Evolutionary conservation across 2,113 vertebrate genomes (phyloP).

Genomic region (Chaetodon auriga): DNA sequence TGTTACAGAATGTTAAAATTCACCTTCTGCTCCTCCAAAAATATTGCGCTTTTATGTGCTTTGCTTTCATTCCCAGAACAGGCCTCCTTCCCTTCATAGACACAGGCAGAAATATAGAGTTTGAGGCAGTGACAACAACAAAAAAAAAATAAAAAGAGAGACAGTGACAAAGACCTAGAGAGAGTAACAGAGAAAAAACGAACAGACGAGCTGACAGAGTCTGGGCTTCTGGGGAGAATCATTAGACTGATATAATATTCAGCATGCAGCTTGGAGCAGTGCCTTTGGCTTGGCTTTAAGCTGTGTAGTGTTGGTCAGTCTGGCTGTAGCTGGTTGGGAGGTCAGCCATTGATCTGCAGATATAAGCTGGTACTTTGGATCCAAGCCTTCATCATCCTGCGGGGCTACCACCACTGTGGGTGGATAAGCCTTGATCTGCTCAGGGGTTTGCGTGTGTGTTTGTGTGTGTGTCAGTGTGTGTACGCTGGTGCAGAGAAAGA

Average conservation of each 20-base stretch:
- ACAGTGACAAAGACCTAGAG: conserved; percentile 49
- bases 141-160: neutral
- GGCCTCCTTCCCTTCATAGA: conserved; percentile 26
- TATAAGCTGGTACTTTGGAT: conserved; percentile 78
- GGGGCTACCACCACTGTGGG: conserved; percentile 65
- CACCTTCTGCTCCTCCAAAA: conserved; percentile 38
- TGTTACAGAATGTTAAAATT: conserved; percentile 41
- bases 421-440: conserved; percentile 82
- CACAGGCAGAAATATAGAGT: conserved; percentile 33
- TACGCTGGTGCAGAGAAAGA: conserved; percentile 19
- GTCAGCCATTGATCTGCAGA: conserved; percentile 80
- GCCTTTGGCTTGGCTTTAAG: conserved; percentile 64
- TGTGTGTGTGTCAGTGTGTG: neutral
- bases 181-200: conserved; percentile 8
- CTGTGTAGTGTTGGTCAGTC: conserved; percentile 67
- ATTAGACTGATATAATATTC: conserved; percentile 72
- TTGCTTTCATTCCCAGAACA: conserved; percentile 40
- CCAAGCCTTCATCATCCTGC: conserved; percentile 76
- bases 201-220: conserved; percentile 48
- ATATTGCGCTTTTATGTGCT: conserved; percentile 42
- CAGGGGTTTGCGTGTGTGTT: conserved; percentile 43
- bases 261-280: conserved; percentile 63
- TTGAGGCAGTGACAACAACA: conserved; percentile 33
- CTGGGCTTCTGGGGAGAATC: conserved; percentile 57
- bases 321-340: conserved; percentile 65